A percentile compares a stretch with the other conserved stretches of the same genome.
Evolutionary conservation across 2,113 vertebrate genomes (phyloP).

Genomic region (Ginglymostoma cirratum): DNA sequence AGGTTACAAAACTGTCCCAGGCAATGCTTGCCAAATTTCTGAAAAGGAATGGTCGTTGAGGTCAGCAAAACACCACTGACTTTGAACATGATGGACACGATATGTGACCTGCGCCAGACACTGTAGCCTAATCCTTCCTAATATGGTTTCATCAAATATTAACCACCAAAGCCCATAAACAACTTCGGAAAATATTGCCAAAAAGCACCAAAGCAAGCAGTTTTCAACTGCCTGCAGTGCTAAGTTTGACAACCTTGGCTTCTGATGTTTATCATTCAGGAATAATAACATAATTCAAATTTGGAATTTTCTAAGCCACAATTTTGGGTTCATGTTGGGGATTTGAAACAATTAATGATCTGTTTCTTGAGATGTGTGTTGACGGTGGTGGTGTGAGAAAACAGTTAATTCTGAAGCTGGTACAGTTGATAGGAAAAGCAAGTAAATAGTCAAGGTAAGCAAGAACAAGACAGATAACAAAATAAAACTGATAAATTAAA

Average conservation of each 20-base stretch:
- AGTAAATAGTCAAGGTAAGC: no score
- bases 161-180: conserved; percentile 61
- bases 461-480: no score
- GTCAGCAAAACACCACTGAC: conserved; percentile 55
- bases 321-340: background rate
- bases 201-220: conserved; percentile 46
- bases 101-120: conserved; percentile 52
- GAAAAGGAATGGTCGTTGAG: conserved; percentile 48
- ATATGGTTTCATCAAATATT: conserved; percentile 63
- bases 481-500: no score
- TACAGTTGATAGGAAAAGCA: no score
- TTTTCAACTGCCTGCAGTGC: conserved; percentile 48
- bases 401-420: no score
- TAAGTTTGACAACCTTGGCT: conserved; percentile 20
- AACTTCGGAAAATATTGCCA: conserved; percentile 43
- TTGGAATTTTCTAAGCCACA: background rate
- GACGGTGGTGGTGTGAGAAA: no score
- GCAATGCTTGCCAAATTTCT: conserved; percentile 51
- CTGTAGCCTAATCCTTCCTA: conserved; percentile 55
- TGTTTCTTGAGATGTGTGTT: background rate
- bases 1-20: conserved; percentile 48
- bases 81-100: conserved; percentile 45
- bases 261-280: background rate
- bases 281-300: background rate
- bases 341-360: background rate